Percentiles rank a stretch among this genome's conserved stretches.
These are phyloP conservation scores for Acanthosepion lycidas DNA, from an alignment of 2,888 invertebrate species.

Conservation along the genomic window DNA sequence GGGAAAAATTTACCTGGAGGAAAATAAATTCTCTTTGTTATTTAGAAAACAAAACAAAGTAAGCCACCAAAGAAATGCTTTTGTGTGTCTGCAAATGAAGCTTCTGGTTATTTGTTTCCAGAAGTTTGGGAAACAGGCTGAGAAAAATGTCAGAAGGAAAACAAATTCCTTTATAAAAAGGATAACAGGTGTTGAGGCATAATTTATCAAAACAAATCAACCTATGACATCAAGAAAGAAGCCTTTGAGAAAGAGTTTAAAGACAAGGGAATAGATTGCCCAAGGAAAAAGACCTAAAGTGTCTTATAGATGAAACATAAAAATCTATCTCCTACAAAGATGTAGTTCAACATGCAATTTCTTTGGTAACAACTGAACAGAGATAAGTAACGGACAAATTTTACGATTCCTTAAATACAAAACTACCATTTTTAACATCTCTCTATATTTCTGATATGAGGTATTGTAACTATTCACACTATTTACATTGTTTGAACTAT, in stretches of 20 bases:
- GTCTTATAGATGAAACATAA: not conserved
- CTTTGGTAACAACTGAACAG: no score
- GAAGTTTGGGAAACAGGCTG: not conserved
- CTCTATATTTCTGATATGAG: no score
- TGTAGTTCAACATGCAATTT: no score
- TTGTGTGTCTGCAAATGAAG: not conserved
- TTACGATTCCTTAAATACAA: no score
- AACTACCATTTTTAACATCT: no score
- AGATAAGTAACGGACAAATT: no score
- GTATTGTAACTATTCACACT: no score
- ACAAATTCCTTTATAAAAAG: not conserved
- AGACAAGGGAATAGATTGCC: not conserved
- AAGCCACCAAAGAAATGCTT: not conserved
- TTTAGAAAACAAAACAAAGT: no score
- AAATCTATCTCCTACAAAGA: no score
- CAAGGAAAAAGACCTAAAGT: not conserved
- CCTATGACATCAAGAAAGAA: not conserved
- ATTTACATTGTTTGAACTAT: no score
- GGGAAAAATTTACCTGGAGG: no score
- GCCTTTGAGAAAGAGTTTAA: not conserved
- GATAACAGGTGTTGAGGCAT: not conserved
- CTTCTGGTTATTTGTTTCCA: not conserved
- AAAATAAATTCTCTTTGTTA: no score
- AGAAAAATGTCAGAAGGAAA: not conserved
- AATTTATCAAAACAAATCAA: not conserved